phyloP scores from a whole-genome alignment of 2,888 invertebrate genomes.

The Troilus luridus region DNA sequence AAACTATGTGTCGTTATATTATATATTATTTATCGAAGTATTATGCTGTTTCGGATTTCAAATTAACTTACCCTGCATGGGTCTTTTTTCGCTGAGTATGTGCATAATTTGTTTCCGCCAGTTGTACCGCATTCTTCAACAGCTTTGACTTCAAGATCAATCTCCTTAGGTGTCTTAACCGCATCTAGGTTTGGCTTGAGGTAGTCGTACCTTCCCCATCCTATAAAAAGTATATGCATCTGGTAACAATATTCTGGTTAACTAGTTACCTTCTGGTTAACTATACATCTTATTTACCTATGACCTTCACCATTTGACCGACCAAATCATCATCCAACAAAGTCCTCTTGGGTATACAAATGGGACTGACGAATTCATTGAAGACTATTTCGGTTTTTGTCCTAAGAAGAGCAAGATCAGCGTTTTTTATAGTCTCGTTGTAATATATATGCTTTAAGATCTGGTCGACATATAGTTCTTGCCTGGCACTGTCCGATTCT shows the following conservation, averaged over 20 bases:
- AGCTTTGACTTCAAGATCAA: constrained; percentile 39
- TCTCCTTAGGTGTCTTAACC: neutral
- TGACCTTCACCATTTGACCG: neutral
- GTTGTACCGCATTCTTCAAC: constrained; percentile 23
- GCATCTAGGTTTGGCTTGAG: neutral
- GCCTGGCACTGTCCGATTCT: too few species aligned
- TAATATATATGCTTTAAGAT: neutral
- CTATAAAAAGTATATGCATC: neutral
- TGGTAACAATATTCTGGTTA: neutral
- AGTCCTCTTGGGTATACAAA: neutral
- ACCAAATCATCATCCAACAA: neutral
- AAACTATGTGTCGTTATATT: too few species aligned
- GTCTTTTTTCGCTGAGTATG: constrained; percentile 53
- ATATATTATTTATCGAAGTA: neutral
- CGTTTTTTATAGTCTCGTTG: neutral
- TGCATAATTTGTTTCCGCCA: constrained; percentile 31
- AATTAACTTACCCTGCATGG: constrained; percentile 28
- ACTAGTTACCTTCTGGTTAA: neutral
- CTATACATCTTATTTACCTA: neutral
- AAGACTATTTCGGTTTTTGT: neutral
- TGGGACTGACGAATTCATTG: neutral
- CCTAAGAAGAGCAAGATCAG: neutral
- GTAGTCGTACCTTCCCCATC: neutral
- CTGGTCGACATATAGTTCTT: neutral
- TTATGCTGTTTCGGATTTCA: neutral